Base-by-base conservation (phyloP, 2,113 vertebrate species). In the Australoheros scitulus region DNA sequence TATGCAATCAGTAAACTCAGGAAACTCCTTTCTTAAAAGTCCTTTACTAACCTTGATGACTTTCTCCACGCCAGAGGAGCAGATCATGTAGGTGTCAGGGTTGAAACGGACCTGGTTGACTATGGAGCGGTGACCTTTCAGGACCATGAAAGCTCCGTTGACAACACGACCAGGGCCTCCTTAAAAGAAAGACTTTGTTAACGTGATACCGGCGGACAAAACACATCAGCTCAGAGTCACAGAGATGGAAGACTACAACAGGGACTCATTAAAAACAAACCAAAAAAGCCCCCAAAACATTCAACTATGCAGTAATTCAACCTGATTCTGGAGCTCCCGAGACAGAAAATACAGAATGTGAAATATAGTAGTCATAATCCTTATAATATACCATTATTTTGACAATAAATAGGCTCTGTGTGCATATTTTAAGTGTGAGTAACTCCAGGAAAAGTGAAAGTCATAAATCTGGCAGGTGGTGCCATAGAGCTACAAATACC, bases 91-190 rank as follows among this genome's bases (percentile, higher is more conserved):
- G 80, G 97, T 98, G 87, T 99, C 96, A 36, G 98, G 98, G 91
- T 99, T 99, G 94, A 99, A 99, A 52, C 98, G 97, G 55, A 99
- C 98, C 93, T 99, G 98, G 95, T 99, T 99, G 58, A 99, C 98
- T 50, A 99, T 99, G 70, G 98, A 99, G 11, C 98, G 97, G 92
- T 99, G 98, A 81, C 98, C 98, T 94, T 99, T 99, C 91, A 99
- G 91, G 56, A 99, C 95, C 98, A 99, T 99, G 90, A 99, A 99
- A 11, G 98, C 98, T 72, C 98, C 97, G 50, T 99, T 99, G 84
- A 99, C 98, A 76, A 99, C 97, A 24, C 98, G 97, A 64, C 98
- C 97, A 14, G 97, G 94, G 87, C 97, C 97, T 92, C 97, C 98
- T 99, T 32, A 72, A 74, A 47, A 81, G n/a, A 20, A 75, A 41